A percentile compares a stretch with the other conserved stretches of the same genome.
phyloP scores from a whole-genome alignment of 2,797 vertebrate genomes.

The Limnodromus scolopaceus region DNA sequence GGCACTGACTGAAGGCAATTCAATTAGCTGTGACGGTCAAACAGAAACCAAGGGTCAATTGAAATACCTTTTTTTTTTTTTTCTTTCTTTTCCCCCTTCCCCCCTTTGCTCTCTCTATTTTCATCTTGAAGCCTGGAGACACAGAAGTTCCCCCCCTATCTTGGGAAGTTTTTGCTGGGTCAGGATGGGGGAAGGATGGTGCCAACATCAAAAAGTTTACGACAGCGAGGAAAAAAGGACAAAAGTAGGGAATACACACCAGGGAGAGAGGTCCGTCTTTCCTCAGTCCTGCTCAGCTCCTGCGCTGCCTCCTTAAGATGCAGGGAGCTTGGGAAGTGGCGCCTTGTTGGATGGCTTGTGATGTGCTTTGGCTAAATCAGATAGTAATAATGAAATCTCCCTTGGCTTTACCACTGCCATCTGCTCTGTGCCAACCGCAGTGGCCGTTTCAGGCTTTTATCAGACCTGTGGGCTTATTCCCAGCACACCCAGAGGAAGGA shows the following conservation, averaged over 20 bases:
- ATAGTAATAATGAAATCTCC: neutral
- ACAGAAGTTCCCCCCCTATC: neutral
- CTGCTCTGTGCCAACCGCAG: neutral
- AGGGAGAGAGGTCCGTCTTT: neutral
- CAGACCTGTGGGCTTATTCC: neutral
- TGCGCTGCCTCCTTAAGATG: neutral
- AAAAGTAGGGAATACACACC: neutral
- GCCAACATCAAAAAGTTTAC: neutral
- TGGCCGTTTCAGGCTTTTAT: neutral
- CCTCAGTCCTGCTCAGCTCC: neutral
- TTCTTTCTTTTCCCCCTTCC: no score
- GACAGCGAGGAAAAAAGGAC: neutral
- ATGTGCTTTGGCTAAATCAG: neutral
- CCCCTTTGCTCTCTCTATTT: neutral
- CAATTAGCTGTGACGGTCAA: constrained; percentile 68
- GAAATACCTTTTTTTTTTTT: neutral
- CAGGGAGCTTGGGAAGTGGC: neutral
- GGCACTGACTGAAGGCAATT: constrained; percentile 61
- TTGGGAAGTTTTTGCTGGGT: neutral
- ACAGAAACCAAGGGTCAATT: neutral
- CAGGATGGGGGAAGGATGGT: neutral
- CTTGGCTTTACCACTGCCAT: neutral
- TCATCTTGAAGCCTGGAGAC: neutral
- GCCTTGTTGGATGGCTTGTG: neutral
- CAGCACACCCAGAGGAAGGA: neutral